A percentile compares a stretch with the other conserved stretches of the same genome.
phyloP scores from a whole-genome alignment of 2,888 invertebrate genomes.

The Cyaniris semiargus region DNA sequence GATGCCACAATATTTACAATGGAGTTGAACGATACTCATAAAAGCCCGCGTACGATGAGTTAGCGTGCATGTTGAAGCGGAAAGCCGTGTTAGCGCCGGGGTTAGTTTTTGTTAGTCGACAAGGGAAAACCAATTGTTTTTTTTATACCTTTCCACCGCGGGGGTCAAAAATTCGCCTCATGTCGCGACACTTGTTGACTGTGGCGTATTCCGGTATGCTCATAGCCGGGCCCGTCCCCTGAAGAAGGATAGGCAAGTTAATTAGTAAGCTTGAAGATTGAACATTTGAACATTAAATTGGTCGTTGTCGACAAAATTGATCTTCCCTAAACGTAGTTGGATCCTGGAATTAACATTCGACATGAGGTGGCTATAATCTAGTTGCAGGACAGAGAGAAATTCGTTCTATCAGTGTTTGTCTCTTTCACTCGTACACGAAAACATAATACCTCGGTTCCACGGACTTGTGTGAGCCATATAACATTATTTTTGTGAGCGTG shows the following conservation, averaged over 20 bases:
- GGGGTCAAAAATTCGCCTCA: constrained; percentile 50
- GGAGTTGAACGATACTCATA: constrained; percentile 18
- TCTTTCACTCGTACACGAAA: too few species aligned
- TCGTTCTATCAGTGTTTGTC: too few species aligned
- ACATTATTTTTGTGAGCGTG: too few species aligned
- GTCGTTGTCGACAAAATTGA: neutral
- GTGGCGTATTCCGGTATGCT: constrained; percentile 61
- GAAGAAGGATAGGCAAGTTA: constrained; percentile 41
- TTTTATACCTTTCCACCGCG: constrained; percentile 57
- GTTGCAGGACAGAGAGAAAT: too few species aligned
- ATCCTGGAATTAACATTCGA: neutral
- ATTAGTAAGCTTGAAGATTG: constrained; percentile 7
- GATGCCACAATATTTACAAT: constrained; percentile 6
- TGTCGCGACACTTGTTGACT: constrained; percentile 54
- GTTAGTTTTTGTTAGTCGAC: constrained; percentile 36
- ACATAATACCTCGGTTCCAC: too few species aligned
- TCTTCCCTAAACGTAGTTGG: neutral
- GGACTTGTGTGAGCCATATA: too few species aligned
- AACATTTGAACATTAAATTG: neutral
- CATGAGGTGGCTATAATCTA: neutral
- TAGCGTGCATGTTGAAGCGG: constrained; percentile 24
- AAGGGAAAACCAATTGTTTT: constrained; percentile 23
- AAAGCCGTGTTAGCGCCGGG: constrained; percentile 32
- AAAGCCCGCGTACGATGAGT: constrained; percentile 13
- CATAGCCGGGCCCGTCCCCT: constrained; percentile 42